Base-by-base conservation (phyloP, 2,113 vertebrate species). In the Pandion haliaetus region DNA sequence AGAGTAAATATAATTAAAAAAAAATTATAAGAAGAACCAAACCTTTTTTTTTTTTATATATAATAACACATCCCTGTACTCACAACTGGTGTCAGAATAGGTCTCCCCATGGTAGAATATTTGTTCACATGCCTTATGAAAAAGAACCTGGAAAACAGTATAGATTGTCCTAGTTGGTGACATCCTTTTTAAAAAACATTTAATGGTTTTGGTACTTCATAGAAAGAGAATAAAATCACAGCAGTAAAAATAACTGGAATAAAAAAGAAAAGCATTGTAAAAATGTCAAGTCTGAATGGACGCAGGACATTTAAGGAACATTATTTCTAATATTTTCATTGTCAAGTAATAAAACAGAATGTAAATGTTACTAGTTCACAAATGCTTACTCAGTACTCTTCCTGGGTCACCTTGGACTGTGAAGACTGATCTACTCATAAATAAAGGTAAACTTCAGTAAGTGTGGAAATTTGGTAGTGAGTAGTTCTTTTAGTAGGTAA, bases 261-360 rank as follows among this genome's bases (percentile, higher is more conserved):
- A 0, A 73, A 65, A 93, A 86, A 66, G 36, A 83, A 81, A 89
- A 92, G 6, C 14, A 54, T 17, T 79, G 34, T 52, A 63, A 76
- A 82, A 93, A 94, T 79, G 31, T 79, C 52, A 89, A 52, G n/a
- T 74, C 70, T 94, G n/a, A 92, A 82, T 65, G 49, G 44, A 84
- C 50, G 7, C 7, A 78, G 49, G 45, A 29, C 34, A 76, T 84
- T 82, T 76, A 88, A 79, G 62, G 23, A 82, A 42, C 10, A 36
- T 38, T 84, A 88, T 91, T 93, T 86, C 54, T 80, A 91, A 52
- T 82, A 74, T 93, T 94, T 95, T 78, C 10, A 40, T 67, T 94
- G 45, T 73, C 36, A 89, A 91, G 42, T 74, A 86, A 94, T 94
- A 74, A 81, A 91, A 89, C 8, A 50, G 82, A 61, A 71, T 81